phyloP scores from a whole-genome alignment of 2,888 invertebrate genomes.

The Mongoloraphidia duomilia region DNA sequence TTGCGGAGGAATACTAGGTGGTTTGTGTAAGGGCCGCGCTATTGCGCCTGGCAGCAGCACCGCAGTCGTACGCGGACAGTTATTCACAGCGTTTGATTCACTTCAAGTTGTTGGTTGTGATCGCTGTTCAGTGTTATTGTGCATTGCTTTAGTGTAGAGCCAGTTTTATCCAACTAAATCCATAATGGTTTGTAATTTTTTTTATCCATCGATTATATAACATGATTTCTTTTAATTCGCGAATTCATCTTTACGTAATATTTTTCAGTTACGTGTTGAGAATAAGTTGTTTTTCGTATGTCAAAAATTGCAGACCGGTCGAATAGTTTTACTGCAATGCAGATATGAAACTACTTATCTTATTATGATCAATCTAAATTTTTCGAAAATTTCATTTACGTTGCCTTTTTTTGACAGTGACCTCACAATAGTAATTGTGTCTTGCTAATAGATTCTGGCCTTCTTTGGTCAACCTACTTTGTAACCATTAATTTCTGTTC shows the following conservation, averaged over 20 bases:
- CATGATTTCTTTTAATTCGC: constrained; percentile 29
- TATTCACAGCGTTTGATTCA: constrained; percentile 40
- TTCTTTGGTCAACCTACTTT: too few species aligned
- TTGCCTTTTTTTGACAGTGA: too few species aligned
- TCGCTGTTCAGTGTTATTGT: constrained; percentile 5
- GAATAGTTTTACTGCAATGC: constrained; percentile 27
- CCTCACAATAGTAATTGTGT: too few species aligned
- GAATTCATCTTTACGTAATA: constrained; percentile 27
- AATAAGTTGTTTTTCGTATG: constrained; percentile 7
- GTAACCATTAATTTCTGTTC: too few species aligned
- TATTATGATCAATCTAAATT: too few species aligned
- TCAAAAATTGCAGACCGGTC: constrained; percentile 25
- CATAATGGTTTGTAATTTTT: constrained; percentile 42
- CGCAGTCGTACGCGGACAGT: constrained; percentile 43
- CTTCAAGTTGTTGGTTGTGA: constrained; percentile 41
- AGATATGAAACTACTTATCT: constrained; percentile 12
- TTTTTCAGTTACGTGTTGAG: constrained; percentile 35
- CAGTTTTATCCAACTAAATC: constrained; percentile 44
- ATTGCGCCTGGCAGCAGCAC: constrained; percentile 30
- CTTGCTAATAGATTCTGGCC: too few species aligned
- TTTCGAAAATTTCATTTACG: too few species aligned
- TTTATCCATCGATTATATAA: constrained; percentile 29
- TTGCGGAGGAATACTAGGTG: constrained; percentile 32
- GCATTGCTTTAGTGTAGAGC: constrained; percentile 32
- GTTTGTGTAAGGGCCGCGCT: constrained; percentile 32